These are phyloP conservation scores for Orthosia cruda DNA, from an alignment of 2,888 invertebrate species.

Conservation along the genomic window DNA sequence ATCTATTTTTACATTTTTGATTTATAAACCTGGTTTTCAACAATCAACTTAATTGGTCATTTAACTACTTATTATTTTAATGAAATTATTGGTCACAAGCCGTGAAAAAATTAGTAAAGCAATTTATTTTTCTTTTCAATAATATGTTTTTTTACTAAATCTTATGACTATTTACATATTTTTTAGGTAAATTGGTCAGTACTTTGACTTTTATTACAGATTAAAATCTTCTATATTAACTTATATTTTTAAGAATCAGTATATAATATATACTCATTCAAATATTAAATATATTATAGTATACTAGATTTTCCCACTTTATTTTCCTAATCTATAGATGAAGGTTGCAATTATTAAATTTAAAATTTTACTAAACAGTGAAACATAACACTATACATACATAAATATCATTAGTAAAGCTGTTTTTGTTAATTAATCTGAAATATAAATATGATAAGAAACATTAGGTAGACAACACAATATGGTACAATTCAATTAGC, in stretches of 20 bases:
- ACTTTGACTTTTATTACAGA: too few species aligned
- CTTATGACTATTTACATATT: fast-evolving
- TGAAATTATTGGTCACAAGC: not conserved
- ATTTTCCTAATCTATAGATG: too few species aligned
- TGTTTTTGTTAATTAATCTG: not conserved
- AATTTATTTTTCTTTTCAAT: not conserved
- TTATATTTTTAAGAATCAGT: too few species aligned
- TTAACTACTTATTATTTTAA: not conserved
- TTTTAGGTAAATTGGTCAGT: not conserved
- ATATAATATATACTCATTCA: too few species aligned
- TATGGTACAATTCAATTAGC: not conserved
- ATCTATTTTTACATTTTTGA: not conserved
- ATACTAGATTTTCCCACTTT: too few species aligned
- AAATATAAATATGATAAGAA: not conserved
- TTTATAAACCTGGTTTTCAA: not conserved
- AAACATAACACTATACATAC: not conserved
- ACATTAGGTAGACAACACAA: not conserved
- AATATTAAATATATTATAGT: too few species aligned
- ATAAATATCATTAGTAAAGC: not conserved
- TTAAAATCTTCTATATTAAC: not conserved
- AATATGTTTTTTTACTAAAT: not conserved
- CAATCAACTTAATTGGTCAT: not conserved
- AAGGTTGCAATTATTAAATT: not conserved
- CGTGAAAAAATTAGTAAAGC: not conserved
- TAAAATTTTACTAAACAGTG: not conserved